phyloP scores from a whole-genome alignment of 2,888 invertebrate genomes.

The Petrolisthes cinctipes region DNA sequence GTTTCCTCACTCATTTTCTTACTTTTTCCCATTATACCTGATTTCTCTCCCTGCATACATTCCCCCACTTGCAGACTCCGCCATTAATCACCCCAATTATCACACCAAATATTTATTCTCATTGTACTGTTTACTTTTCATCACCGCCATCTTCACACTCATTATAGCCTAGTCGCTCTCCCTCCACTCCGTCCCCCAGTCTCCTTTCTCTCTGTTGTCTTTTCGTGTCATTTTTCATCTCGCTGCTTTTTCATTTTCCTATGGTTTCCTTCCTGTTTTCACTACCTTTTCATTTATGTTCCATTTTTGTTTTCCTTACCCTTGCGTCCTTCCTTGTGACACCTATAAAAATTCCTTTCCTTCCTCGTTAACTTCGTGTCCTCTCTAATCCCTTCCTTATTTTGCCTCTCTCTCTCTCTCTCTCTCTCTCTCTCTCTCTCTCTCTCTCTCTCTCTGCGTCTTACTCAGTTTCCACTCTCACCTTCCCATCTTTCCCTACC shows the following conservation, averaged over 20 bases:
- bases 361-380: background rate
- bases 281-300: background rate
- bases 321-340: background rate
- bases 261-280: background rate
- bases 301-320: background rate
- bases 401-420: background rate
- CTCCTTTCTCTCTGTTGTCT: background rate
- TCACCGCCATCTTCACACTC: conserved; percentile 5
- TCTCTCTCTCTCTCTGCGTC: background rate
- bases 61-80: no score
- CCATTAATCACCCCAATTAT: background rate
- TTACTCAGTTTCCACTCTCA: background rate
- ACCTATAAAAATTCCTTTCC: background rate
- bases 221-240: background rate
- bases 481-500: background rate
- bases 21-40: background rate
- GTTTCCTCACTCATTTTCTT: background rate
- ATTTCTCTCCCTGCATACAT: background rate
- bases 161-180: background rate
- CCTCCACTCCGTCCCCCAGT: background rate
- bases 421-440: conserved; percentile 1
- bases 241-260: background rate
- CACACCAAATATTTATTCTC: background rate
- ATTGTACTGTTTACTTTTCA: background rate
- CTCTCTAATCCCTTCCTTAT: background rate